Base-by-base conservation (phyloP, 2,113 vertebrate genomes). In the Apaloderma vittatum region DNA sequence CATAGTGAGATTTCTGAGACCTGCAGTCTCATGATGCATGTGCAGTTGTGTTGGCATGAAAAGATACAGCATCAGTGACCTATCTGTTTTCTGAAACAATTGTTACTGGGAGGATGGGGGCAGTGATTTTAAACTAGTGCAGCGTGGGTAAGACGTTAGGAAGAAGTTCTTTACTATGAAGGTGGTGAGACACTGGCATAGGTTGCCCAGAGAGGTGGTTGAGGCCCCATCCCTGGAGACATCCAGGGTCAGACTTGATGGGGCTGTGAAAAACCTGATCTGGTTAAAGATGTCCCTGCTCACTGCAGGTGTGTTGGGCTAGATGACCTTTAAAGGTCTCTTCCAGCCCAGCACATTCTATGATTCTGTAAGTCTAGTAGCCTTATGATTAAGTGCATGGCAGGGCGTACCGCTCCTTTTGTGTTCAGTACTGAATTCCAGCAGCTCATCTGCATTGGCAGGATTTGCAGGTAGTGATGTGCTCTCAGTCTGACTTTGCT, bases 1-100 rank as follows among this genome's bases (percentile, higher is more conserved):
- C 1, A 0, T 27, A 45, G 36, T 0, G 15, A 36, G 16, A 3
- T 43, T 71, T 58, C 43, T 40, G 40, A 51, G 30, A 55, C 14
- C 16, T 11, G 1, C 0, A 0, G 30, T 57, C n/a, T 66, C 13
- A 2, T 8, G 15, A 11, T 82, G 24, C 24, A 12, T 8, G 9
- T 86, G 46, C 29, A 51, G 0, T 79, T 58, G 36, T 43, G 21
- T 18, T 77, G 65, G 48, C 2, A 0, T 67, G 30, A 46, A 18
- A 77, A 71, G 91, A 54, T 34, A 14, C 24, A 85, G 40, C 12
- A 5, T 62, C n/a, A 46, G 22, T 5, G 6, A 34, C 20, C 11
- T 54, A 0, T 22, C 81, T 52, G 15, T 87, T 57, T 90, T 67
- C 59, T 59, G 46, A 67, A 82, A 26, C 11, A 17, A 29, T 57